phyloP scores from a whole-genome alignment of 2,888 invertebrate species.

The Onchidella celtica region DNA sequence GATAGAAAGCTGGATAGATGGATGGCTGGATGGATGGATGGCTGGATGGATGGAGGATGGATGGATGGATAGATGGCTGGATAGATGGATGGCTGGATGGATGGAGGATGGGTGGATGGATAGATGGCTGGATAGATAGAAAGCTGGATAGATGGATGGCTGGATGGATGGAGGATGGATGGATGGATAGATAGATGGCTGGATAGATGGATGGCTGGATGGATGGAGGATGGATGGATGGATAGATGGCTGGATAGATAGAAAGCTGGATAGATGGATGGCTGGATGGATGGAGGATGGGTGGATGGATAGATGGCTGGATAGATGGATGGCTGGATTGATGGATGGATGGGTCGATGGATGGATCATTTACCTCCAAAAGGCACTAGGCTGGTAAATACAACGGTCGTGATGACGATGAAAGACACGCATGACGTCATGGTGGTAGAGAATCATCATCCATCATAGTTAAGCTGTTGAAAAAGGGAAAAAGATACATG shows the following conservation, averaged over 20 bases:
- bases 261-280: neutral
- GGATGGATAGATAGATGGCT: neutral
- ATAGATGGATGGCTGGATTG: neutral
- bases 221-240: neutral
- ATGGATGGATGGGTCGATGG: neutral
- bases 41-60: neutral
- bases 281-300: neutral
- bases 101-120: neutral
- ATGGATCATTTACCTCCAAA: constrained; percentile 22
- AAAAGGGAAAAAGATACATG: neutral
- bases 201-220: neutral
- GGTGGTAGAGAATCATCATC: constrained; percentile 45
- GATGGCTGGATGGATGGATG: neutral
- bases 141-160: neutral
- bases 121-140: neutral
- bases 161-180: neutral
- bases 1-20: neutral
- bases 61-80: neutral
- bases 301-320: neutral
- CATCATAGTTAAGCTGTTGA: constrained; percentile 42
- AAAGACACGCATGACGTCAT: constrained; percentile 45
- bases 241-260: neutral
- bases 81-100: neutral
- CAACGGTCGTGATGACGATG: constrained; percentile 9
- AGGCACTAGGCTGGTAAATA: constrained; percentile 28